These are phyloP conservation scores for Bos indicus DNA, from an alignment of 2,113 vertebrate genomes.

Conservation along the genomic window DNA sequence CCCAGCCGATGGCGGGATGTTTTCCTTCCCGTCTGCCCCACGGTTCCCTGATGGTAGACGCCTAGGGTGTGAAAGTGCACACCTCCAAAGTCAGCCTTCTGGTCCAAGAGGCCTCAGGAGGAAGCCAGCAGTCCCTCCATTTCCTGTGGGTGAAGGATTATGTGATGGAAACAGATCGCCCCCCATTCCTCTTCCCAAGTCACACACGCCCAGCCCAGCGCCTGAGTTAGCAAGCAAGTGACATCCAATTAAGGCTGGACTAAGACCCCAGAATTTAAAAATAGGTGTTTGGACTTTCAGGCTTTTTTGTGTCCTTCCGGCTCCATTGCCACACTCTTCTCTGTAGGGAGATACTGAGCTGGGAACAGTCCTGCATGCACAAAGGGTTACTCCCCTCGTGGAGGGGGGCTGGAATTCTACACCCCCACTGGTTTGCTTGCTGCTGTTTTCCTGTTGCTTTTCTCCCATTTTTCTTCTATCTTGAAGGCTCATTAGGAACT, in stretches of 20 bases:
- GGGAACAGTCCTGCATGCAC: neutral
- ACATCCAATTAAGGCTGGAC: neutral
- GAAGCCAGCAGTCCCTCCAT: constrained; percentile 5
- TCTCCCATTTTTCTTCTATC: constrained; percentile 69
- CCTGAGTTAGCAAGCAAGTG: neutral
- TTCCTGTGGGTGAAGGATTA: constrained; percentile 55
- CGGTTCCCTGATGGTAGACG: constrained; percentile 41
- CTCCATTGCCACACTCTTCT: neutral
- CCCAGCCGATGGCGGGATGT: neutral
- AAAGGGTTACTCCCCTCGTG: constrained; percentile 64
- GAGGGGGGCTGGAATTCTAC: neutral
- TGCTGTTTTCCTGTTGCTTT: constrained; percentile 69
- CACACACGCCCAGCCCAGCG: neutral
- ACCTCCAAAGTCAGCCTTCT: constrained; percentile 62
- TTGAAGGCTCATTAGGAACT: constrained; percentile 75
- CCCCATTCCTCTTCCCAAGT: constrained; percentile 22
- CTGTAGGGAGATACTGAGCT: neutral
- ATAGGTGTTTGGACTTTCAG: neutral
- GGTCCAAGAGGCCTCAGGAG: constrained; percentile 18
- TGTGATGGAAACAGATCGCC: constrained; percentile 38
- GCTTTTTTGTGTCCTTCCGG: neutral
- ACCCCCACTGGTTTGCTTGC: constrained; percentile 58
- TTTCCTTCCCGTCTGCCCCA: constrained; percentile 60
- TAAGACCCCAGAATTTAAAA: constrained; percentile 27
- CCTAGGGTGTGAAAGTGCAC: constrained; percentile 59